A percentile compares a stretch with the other conserved stretches of the same genome.
Conservation (phyloP, 2,888 invertebrate species). For the Spodoptera littoralis region DNA sequence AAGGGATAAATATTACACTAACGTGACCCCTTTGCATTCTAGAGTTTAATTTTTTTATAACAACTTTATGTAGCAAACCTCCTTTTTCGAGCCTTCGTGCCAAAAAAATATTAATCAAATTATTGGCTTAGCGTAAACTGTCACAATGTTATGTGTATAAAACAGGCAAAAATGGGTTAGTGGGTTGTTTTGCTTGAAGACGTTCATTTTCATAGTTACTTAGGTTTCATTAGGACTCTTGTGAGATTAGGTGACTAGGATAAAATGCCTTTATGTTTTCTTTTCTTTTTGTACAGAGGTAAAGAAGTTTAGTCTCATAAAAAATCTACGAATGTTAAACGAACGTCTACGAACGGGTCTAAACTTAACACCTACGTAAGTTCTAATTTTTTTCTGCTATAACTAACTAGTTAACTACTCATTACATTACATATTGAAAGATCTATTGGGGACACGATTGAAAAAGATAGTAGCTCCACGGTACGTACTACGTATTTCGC, state of each 20-base stretch:
- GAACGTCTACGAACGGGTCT: background rate
- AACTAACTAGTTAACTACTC: too few species aligned
- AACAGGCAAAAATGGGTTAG: constrained; percentile 29
- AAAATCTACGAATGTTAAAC: too few species aligned
- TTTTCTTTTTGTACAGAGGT: too few species aligned
- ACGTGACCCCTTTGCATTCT: constrained; percentile 37
- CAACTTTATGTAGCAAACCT: constrained; percentile 18
- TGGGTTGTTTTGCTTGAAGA: constrained; percentile 29
- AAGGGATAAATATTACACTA: constrained; percentile 30
- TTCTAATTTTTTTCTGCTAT: too few species aligned
- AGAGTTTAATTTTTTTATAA: constrained; percentile 25
- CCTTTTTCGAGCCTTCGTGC: constrained; percentile 32
- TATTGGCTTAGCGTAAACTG: constrained; percentile 39
- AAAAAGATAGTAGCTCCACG: too few species aligned
- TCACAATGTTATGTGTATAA: constrained; percentile 34
- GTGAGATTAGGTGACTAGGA: background rate
- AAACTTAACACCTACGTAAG: too few species aligned
- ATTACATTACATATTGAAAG: too few species aligned
- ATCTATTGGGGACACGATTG: too few species aligned
- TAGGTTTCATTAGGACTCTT: constrained; percentile 2
- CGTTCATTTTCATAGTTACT: constrained; percentile 7
- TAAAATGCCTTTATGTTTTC: too few species aligned
- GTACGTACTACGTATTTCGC: too few species aligned
- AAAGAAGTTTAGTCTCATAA: too few species aligned
- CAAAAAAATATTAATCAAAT: constrained; percentile 43